These are phyloP conservation scores for Amblyraja radiata DNA, from an alignment of 2,797 vertebrate species.

Conservation along the genomic window DNA sequence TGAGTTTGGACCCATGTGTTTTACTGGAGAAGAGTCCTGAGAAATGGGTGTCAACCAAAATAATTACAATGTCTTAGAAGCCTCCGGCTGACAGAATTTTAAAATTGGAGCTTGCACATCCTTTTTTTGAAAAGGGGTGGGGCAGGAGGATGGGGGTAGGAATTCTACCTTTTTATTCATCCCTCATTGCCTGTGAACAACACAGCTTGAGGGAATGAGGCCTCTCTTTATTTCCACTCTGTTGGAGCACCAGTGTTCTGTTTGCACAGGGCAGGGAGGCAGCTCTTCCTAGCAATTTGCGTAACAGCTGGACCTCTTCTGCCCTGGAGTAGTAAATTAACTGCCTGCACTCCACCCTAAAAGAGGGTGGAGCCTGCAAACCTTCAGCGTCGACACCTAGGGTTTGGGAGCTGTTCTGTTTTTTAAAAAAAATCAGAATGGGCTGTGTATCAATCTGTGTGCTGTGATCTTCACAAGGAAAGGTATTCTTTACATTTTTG, in stretches of 20 bases:
- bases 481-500: neutral
- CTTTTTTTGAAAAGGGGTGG: neutral
- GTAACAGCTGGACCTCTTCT: slow-evolving; percentile 35
- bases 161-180: neutral
- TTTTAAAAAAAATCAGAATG: slow-evolving; percentile 18
- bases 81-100: neutral
- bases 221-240: slow-evolving; percentile 35
- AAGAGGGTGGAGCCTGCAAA: slow-evolving; percentile 21
- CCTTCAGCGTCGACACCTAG: slow-evolving; percentile 30
- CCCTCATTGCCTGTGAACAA: slow-evolving; percentile 32
- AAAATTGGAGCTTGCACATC: neutral
- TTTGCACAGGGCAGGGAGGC: slow-evolving; percentile 33
- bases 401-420: neutral
- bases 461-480: neutral
- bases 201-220: slow-evolving; percentile 29
- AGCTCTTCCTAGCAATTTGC: slow-evolving; percentile 32
- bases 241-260: slow-evolving; percentile 31
- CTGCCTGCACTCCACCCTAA: slow-evolving; percentile 27
- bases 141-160: neutral
- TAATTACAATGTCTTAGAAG: neutral
- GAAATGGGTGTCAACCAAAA: slow-evolving; percentile 8
- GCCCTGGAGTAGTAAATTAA: slow-evolving; percentile 27
- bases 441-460: neutral
- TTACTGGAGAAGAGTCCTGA: neutral
- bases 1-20: slow-evolving; percentile 6